Conservation (phyloP, 92 coral and sea anemone genomes). For the Meandrina meandrites region DNA sequence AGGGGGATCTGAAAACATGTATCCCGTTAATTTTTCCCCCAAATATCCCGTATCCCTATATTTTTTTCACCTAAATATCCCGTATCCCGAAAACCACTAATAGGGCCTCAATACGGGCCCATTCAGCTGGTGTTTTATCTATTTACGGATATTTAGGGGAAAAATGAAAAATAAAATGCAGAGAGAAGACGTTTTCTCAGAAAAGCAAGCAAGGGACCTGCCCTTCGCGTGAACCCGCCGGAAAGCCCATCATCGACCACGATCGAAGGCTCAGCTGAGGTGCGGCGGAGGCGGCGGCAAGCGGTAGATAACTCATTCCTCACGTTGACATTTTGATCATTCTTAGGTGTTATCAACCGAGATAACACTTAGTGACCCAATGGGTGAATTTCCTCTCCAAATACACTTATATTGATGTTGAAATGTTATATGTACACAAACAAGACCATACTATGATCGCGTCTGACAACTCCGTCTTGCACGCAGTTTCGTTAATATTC, state of each 20-base stretch:
- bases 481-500: not conserved
- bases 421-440: constrained; percentile 5
- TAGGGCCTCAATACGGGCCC: no score
- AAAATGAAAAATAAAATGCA: no score
- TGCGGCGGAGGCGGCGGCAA: no score
- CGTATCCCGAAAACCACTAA: no score
- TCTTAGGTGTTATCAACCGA: constrained; percentile 2
- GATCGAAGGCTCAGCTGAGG: not conserved
- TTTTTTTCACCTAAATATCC: no score
- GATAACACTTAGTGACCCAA: not conserved
- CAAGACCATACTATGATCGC: not conserved
- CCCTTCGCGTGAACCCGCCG: not conserved
- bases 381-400: not conserved
- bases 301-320: not conserved
- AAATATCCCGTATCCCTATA: no score
- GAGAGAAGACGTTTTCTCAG: not conserved
- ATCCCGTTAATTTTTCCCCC: no score
- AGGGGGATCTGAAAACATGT: no score
- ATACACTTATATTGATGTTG: constrained; percentile 9
- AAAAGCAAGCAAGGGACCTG: not conserved
- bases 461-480: not conserved
- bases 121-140: no score
- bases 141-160: no score
- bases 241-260: not conserved
- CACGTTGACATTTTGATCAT: constrained; percentile 20